These are phyloP conservation scores for Sebastes diploproa DNA, from an alignment of 2,797 vertebrate species.

Conservation along the genomic window DNA sequence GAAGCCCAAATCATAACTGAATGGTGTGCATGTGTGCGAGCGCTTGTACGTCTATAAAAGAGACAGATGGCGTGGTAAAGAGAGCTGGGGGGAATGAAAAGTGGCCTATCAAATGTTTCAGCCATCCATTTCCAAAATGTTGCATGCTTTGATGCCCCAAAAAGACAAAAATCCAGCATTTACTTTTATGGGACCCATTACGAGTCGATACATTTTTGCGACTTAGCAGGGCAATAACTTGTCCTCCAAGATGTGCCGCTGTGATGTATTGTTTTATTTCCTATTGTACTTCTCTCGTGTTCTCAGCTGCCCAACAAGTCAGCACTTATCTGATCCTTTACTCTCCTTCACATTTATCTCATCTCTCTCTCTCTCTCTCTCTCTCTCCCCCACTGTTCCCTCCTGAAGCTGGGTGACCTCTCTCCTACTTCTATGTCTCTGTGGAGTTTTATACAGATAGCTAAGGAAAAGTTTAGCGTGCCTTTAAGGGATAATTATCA, in stretches of 20 bases:
- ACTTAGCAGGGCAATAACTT: slow-evolving; percentile 32
- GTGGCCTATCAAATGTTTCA: slow-evolving; percentile 49
- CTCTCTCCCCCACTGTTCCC: background rate
- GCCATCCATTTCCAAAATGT: slow-evolving; percentile 49
- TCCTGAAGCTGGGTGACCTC: slow-evolving; percentile 53
- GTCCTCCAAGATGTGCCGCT: slow-evolving; percentile 25
- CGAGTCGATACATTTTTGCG: slow-evolving; percentile 32
- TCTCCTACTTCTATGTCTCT: slow-evolving; percentile 49
- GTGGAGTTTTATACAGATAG: slow-evolving; percentile 65
- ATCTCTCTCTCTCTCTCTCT: slow-evolving; percentile 4
- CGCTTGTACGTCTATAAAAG: slow-evolving; percentile 38
- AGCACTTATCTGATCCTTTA: slow-evolving; percentile 47
- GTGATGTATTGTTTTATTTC: slow-evolving; percentile 56
- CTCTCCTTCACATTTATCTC: slow-evolving; percentile 47
- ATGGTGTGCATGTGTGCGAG: background rate
- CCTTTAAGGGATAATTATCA: slow-evolving; percentile 80
- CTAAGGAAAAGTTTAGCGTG: slow-evolving; percentile 76
- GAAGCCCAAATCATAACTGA: background rate
- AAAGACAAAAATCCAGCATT: slow-evolving; percentile 41
- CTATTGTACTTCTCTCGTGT: slow-evolving; percentile 33
- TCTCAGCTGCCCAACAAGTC: slow-evolving; percentile 37
- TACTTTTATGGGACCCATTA: slow-evolving; percentile 46
- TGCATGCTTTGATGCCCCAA: slow-evolving; percentile 34
- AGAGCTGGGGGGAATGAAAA: slow-evolving; percentile 48
- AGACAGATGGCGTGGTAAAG: slow-evolving; percentile 52